Conservation (phyloP, 1,140 invertebrate species). For the Caenorhabditis remanei region DNA sequence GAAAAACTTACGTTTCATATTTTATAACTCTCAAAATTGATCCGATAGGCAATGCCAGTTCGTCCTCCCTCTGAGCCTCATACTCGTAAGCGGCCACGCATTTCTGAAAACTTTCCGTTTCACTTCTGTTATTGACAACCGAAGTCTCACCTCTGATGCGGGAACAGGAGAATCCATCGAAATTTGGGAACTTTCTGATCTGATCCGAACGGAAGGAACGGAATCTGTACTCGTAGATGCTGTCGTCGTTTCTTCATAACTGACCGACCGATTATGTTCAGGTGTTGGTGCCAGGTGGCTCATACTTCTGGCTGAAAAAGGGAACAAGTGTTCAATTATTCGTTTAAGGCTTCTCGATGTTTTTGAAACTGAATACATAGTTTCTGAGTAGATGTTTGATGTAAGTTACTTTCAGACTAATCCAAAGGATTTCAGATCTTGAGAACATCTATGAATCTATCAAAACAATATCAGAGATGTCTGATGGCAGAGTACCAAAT, state of each 20-base stretch:
- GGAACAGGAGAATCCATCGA: not conserved
- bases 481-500: too few relatives aligned
- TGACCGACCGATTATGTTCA: conserved; percentile 28
- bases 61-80: conserved; percentile 2
- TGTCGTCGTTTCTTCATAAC: conserved; percentile 40
- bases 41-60: conserved; percentile 9
- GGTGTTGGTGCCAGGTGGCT: conserved; percentile 26
- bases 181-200: conserved; percentile 35
- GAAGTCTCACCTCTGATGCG: not conserved
- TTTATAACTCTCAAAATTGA: not conserved
- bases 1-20: conserved; percentile 9
- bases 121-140: not conserved
- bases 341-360: not conserved
- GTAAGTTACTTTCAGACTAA: too few relatives aligned
- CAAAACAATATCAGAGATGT: too few relatives aligned
- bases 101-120: not conserved
- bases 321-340: not conserved
- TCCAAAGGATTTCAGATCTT: too few relatives aligned
- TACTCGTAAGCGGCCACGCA: conserved; percentile 15
- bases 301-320: conserved; percentile 13
- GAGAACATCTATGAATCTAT: too few relatives aligned
- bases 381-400: too few relatives aligned
- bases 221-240: conserved; percentile 49
- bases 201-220: not conserved
- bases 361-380: not conserved